phyloP scores from a whole-genome alignment of 2,888 invertebrate species.

The Resseliella maxima region DNA sequence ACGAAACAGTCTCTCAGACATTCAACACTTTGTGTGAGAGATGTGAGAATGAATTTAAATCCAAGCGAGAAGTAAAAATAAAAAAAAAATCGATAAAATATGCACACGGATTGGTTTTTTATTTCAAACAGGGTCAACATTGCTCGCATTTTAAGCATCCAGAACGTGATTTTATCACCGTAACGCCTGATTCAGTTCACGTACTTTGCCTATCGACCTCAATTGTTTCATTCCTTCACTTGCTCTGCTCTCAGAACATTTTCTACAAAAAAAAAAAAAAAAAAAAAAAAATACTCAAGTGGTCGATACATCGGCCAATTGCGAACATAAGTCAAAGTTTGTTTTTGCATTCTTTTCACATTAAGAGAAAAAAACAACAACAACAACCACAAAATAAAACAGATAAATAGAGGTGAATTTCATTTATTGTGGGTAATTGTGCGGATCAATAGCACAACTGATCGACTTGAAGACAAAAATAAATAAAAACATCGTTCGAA shows the following conservation, averaged over 20 bases:
- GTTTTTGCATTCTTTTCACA: constrained; percentile 51
- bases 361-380: neutral
- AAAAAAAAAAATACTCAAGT: too few species aligned
- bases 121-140: constrained; percentile 42
- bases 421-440: constrained; percentile 49
- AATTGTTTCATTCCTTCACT: constrained; percentile 27
- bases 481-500: neutral
- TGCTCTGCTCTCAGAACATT: constrained; percentile 21
- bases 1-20: too few species aligned
- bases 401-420: neutral
- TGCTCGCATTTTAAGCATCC: constrained; percentile 49
- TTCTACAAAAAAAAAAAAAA: neutral
- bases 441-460: constrained; percentile 7
- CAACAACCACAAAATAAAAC: too few species aligned
- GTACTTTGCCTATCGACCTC: constrained; percentile 55
- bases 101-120: neutral
- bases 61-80: neutral
- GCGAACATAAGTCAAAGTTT: constrained; percentile 34
- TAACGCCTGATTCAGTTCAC: constrained; percentile 43
- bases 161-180: constrained; percentile 42
- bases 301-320: neutral
- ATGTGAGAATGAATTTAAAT: neutral
- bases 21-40: constrained; percentile 39
- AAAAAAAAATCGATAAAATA: neutral
- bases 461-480: neutral